These are phyloP conservation scores for Haemorhous mexicanus DNA, from an alignment of 2,113 vertebrate species.

Conservation along the genomic window DNA sequence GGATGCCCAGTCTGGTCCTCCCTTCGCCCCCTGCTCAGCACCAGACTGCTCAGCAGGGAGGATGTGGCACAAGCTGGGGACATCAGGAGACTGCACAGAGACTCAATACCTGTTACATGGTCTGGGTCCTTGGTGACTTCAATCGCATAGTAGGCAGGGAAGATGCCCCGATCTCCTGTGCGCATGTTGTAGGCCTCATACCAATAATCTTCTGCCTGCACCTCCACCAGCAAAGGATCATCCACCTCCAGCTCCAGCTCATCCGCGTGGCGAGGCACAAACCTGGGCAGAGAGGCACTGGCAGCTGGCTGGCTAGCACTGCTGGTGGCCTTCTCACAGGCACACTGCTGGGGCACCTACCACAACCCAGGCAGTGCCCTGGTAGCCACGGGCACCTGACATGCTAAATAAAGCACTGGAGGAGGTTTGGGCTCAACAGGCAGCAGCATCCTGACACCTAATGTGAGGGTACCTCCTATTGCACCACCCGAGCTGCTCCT, in stretches of 20 bases:
- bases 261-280: slow-evolving; percentile 92
- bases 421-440: neutral
- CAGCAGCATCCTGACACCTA: neutral
- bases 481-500: neutral
- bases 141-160: slow-evolving; percentile 94
- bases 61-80: neutral
- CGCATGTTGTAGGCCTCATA: slow-evolving; percentile 98
- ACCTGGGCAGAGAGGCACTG: slow-evolving; percentile 71
- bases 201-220: slow-evolving; percentile 97
- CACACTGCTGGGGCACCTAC: neutral
- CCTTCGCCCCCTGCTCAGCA: neutral
- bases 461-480: neutral
- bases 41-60: neutral
- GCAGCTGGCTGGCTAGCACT: neutral
- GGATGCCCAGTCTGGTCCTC: neutral
- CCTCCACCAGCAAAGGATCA: slow-evolving; percentile 91
- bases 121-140: slow-evolving; percentile 90
- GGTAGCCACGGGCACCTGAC: neutral
- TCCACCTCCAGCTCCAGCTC: slow-evolving; percentile 96
- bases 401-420: neutral
- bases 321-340: neutral
- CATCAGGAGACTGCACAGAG: neutral
- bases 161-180: slow-evolving; percentile 86
- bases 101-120: slow-evolving; percentile 78
- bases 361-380: neutral